Percentiles rank a stretch among this genome's conserved stretches.
phyloP scores from a whole-genome alignment of 1,140 invertebrate species.

The Colletes latitarsis region DNA sequence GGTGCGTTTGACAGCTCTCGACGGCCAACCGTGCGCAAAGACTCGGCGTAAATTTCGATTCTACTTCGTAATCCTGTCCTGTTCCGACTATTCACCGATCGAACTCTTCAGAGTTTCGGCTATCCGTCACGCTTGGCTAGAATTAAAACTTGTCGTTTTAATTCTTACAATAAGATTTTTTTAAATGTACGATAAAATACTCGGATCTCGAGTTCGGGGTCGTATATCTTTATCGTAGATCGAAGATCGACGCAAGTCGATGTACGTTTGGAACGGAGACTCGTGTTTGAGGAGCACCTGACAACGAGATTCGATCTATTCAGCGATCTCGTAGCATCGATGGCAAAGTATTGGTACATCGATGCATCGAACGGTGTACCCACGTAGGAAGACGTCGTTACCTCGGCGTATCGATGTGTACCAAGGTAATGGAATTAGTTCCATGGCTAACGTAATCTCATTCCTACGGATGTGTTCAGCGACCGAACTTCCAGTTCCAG shows the following conservation, averaged over 20 bases:
- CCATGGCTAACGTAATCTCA: background rate
- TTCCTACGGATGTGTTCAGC: background rate
- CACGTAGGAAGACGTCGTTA: background rate
- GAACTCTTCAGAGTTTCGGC: background rate
- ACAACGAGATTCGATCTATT: no score
- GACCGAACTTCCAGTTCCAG: constrained; percentile 9
- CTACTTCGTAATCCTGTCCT: constrained; percentile 31
- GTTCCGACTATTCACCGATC: background rate
- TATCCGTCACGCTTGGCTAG: background rate
- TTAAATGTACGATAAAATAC: no score
- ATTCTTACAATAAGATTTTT: no score
- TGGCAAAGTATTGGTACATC: no score
- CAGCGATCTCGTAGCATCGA: no score
- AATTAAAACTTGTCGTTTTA: no score
- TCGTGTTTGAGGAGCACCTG: no score
- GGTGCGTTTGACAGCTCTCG: constrained; percentile 18
- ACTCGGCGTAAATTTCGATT: constrained; percentile 42
- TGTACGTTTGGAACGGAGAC: no score
- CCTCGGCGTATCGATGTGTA: background rate
- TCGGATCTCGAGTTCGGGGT: no score
- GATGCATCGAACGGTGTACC: background rate
- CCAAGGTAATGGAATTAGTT: background rate
- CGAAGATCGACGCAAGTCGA: no score
- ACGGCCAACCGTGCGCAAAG: constrained; percentile 17
- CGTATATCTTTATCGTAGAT: no score